Percentiles rank a stretch among this genome's conserved stretches.
Evolutionary conservation across 1,140 invertebrate genomes (phyloP).

Genomic region (Colletes latitarsis): DNA sequence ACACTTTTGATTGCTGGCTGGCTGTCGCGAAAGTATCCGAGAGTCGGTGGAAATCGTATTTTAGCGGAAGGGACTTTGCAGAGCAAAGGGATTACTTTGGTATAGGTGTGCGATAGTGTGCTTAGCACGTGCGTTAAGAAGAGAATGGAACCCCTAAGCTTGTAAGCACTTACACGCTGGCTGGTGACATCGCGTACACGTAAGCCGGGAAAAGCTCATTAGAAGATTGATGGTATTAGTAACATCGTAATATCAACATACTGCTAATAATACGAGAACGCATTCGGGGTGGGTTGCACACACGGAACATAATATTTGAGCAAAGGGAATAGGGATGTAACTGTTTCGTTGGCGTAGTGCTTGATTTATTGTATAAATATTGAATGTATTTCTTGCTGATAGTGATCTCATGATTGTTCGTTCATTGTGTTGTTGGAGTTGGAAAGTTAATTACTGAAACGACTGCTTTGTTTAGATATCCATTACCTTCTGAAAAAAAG

Average conservation of each 20-base stretch:
- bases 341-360: no score
- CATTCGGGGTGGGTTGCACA: no score
- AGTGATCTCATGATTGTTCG: background rate
- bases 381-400: background rate
- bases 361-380: background rate
- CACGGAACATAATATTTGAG: no score
- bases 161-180: slow-evolving; percentile 5
- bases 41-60: slow-evolving; percentile 9
- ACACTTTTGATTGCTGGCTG: background rate
- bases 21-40: background rate
- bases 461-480: no score
- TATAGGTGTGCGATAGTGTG: background rate
- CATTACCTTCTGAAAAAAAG: no score
- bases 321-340: no score
- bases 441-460: no score
- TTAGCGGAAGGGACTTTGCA: background rate
- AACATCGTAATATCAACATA: background rate
- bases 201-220: slow-evolving; percentile 21
- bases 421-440: no score
- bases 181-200: background rate
- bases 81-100: slow-evolving; percentile 13
- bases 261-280: background rate
- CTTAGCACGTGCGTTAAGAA: background rate
- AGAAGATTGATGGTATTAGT: background rate
- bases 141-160: slow-evolving; percentile 17